phyloP scores from a whole-genome alignment of 2,113 vertebrate genomes.

The Paramormyrops kingsleyae region DNA sequence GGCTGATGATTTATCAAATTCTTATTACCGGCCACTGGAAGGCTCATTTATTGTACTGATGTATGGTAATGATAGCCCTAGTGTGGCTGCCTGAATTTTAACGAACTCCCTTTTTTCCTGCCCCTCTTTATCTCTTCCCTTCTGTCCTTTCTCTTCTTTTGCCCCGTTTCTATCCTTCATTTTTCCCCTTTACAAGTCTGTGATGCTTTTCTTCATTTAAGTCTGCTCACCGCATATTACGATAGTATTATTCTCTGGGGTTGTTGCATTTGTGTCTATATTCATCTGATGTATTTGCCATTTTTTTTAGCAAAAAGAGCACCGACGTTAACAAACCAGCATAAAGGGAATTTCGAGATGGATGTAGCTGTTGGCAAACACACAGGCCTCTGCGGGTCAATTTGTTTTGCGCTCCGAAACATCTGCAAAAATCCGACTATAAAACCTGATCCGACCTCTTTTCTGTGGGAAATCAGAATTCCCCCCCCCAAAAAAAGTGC shows the following conservation, averaged over 20 bases:
- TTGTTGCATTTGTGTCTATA: not conserved
- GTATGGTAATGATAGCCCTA: slow-evolving; percentile 95
- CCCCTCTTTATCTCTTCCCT: slow-evolving; percentile 16
- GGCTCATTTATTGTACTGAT: slow-evolving; percentile 99
- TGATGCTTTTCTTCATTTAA: not conserved
- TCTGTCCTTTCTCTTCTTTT: slow-evolving; percentile 24
- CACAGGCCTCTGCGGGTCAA: not conserved
- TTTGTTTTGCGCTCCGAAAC: not conserved
- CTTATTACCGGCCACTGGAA: slow-evolving; percentile 98
- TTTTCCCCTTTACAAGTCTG: not conserved
- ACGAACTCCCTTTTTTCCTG: slow-evolving; percentile 60
- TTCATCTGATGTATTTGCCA: slow-evolving; percentile 3
- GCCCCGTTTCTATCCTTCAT: slow-evolving; percentile 12
- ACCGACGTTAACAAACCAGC: not conserved
- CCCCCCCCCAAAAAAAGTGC: not conserved
- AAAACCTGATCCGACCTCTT: not conserved
- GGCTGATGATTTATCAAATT: slow-evolving; percentile 99
- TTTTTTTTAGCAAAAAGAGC: not conserved
- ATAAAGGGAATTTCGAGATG: not conserved
- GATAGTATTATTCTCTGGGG: not conserved
- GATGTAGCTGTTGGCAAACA: not conserved
- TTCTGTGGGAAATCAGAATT: not conserved
- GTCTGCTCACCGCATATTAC: not conserved
- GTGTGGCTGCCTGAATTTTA: slow-evolving; percentile 89
- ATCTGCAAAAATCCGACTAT: not conserved